These are phyloP conservation scores for Bombus confusus DNA, from an alignment of 1,140 invertebrate genomes.

Conservation along the genomic window DNA sequence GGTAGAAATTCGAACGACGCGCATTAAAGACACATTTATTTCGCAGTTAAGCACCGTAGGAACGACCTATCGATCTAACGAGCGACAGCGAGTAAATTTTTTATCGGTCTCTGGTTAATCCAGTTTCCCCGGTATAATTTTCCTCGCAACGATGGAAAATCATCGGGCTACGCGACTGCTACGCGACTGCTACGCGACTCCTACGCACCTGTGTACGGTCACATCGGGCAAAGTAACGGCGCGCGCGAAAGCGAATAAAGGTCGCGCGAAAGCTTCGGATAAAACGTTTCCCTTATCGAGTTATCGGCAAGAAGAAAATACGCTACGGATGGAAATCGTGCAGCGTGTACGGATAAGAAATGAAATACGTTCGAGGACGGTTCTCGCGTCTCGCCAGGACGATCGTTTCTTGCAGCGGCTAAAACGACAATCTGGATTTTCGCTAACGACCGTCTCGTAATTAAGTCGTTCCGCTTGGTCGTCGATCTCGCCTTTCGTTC, in stretches of 20 bases:
- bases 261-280: background rate
- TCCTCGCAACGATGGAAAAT: background rate
- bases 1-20: background rate
- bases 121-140: constrained; percentile 2
- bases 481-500: constrained; percentile 1
- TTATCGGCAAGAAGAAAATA: background rate
- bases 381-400: background rate
- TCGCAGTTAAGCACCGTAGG: background rate
- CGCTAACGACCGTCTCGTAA: background rate
- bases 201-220: too few relatives aligned
- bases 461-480: background rate
- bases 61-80: background rate
- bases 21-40: background rate
- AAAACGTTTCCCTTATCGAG: background rate
- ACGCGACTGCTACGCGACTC: too few relatives aligned
- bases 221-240: too few relatives aligned
- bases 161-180: background rate
- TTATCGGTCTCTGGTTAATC: background rate
- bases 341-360: background rate
- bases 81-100: background rate
- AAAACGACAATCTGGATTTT: background rate
- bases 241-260: background rate
- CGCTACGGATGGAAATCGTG: background rate
- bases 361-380: background rate
- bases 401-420: background rate